Percentiles rank a stretch among this genome's conserved stretches.
Evolutionary conservation across 2,888 invertebrate genomes (phyloP).

Genomic region (Lymantria dispar): DNA sequence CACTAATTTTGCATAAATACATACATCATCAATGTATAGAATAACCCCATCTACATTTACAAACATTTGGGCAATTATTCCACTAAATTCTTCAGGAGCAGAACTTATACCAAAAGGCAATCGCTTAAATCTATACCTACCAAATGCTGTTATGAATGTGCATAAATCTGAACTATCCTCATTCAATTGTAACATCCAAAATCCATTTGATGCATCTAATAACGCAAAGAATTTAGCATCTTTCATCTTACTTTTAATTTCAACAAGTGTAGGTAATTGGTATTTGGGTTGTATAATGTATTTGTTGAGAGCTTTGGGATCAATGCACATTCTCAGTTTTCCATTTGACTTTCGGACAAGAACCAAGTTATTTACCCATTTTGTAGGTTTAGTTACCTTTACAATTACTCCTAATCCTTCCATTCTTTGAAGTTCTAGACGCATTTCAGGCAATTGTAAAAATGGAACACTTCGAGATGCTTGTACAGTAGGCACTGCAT

Average conservation of each 20-base stretch:
- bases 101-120: background rate
- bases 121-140: background rate
- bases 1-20: background rate
- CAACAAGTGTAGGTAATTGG: background rate
- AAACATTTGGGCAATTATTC: background rate
- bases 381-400: background rate
- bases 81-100: background rate
- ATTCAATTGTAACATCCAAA: background rate
- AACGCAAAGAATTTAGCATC: background rate
- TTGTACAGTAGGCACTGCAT: background rate
- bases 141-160: background rate
- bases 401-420: background rate
- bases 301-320: background rate
- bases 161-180: background rate
- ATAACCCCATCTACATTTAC: constrained; percentile 1
- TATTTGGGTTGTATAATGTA: background rate
- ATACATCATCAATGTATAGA: constrained; percentile 2
- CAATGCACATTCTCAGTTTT: background rate
- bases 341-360: background rate
- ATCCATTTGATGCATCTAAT: background rate
- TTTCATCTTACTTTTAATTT: background rate
- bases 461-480: background rate
- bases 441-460: background rate
- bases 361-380: background rate
- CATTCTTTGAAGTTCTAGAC: background rate